A percentile compares a stretch with the other conserved stretches of the same genome.
Evolutionary conservation across 2,797 vertebrate species (phyloP).

Genomic region (Percopsis omiscomaycus): DNA sequence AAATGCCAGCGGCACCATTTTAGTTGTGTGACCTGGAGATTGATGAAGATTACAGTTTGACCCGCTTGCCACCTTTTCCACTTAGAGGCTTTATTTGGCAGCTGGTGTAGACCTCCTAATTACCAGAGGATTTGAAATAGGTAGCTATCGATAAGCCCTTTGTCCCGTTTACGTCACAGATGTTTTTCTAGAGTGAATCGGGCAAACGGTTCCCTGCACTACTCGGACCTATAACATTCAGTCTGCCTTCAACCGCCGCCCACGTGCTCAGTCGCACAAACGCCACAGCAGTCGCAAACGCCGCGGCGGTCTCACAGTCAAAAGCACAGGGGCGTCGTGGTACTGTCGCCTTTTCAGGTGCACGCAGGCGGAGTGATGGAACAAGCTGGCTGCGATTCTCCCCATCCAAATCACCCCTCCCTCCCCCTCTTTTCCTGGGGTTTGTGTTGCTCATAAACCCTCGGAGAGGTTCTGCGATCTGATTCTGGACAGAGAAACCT

Average conservation of each 20-base stretch:
- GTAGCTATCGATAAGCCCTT: background rate
- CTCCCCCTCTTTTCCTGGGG: conserved; percentile 12
- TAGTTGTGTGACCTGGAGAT: conserved; percentile 38
- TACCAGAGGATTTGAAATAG: conserved; percentile 6
- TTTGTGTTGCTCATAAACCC: conserved; percentile 21
- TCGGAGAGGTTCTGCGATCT: conserved; percentile 9
- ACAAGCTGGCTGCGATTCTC: conserved; percentile 8
- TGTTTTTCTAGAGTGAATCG: background rate
- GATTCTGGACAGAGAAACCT: conserved; percentile 14
- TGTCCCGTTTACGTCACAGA: background rate
- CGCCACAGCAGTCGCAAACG: conserved; percentile 25
- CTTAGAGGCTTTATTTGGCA: conserved; percentile 24
- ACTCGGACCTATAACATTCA: background rate
- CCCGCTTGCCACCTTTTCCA: conserved; percentile 10
- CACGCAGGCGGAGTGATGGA: conserved; percentile 14
- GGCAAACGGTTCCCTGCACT: no score
- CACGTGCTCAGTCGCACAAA: conserved; percentile 28
- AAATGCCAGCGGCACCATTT: conserved; percentile 52
- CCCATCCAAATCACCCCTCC: background rate
- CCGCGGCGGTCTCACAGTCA: conserved; percentile 25
- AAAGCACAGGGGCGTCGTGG: conserved; percentile 17
- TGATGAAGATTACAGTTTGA: conserved; percentile 49
- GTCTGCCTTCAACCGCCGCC: conserved; percentile 10
- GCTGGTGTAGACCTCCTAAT: background rate
- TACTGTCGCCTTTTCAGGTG: conserved; percentile 39